Conservation (phyloP, 2,797 vertebrate genomes). For the Xyrichtys novacula region DNA sequence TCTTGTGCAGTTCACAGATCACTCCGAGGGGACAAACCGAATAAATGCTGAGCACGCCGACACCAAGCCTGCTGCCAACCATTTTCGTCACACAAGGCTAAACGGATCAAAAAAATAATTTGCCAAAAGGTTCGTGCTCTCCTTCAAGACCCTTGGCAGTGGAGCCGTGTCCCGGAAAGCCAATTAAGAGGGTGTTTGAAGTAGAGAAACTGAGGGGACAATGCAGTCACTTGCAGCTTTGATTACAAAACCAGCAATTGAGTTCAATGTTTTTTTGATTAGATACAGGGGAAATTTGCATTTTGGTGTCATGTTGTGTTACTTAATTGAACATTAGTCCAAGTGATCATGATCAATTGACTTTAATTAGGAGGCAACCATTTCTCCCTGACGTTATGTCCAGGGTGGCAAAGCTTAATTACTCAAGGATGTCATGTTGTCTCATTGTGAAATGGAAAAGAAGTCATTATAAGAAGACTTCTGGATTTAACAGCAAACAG, state of each 20-base stretch:
- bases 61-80: constrained; percentile 29
- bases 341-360: neutral
- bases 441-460: too few species aligned
- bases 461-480: too few species aligned
- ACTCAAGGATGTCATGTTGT: neutral
- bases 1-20: constrained; percentile 35
- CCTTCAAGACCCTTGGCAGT: constrained; percentile 36
- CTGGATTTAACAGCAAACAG: too few species aligned
- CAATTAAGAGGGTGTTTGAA: constrained; percentile 38
- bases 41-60: constrained; percentile 40
- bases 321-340: neutral
- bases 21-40: constrained; percentile 25
- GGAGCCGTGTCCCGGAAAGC: constrained; percentile 31
- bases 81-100: constrained; percentile 16
- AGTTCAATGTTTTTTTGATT: neutral
- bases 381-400: neutral
- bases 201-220: constrained; percentile 17
- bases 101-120: constrained; percentile 46
- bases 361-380: neutral
- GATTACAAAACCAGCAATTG: neutral
- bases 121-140: constrained; percentile 49
- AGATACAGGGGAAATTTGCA: neutral
- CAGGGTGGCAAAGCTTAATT: neutral
- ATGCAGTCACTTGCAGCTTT: neutral
- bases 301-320: neutral